phyloP scores from a whole-genome alignment of 2,113 vertebrate genomes.

The Empidonax traillii region DNA sequence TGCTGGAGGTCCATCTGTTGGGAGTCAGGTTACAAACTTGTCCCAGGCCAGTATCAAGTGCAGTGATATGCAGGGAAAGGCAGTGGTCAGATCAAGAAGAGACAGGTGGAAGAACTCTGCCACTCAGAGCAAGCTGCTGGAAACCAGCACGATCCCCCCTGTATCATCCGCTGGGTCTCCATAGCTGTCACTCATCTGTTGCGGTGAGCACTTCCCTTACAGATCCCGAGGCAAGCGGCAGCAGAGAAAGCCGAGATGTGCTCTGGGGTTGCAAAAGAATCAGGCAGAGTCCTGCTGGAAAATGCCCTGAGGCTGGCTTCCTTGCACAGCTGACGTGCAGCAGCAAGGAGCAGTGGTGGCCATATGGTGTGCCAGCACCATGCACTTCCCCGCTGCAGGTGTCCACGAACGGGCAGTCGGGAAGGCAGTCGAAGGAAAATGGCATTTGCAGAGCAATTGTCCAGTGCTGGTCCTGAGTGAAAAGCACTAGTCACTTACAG shows the following conservation, averaged over 20 bases:
- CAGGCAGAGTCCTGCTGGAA: background rate
- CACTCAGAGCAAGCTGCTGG: background rate
- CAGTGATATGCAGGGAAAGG: background rate
- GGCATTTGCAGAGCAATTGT: background rate
- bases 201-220: slow-evolving; percentile 3
- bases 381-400: background rate
- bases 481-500: background rate
- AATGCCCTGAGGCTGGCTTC: background rate
- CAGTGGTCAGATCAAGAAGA: background rate
- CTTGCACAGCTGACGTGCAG: background rate
- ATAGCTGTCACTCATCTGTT: background rate
- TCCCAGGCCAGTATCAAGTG: background rate
- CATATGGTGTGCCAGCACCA: background rate
- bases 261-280: background rate
- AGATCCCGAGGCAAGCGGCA: background rate
- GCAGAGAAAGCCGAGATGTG: background rate
- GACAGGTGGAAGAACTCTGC: background rate
- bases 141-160: background rate
- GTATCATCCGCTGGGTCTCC: background rate
- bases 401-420: background rate
- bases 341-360: background rate
- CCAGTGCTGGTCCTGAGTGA: background rate
- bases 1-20: background rate
- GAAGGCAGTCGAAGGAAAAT: background rate
- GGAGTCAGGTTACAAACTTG: background rate